Conservation (phyloP, 35 echinoderm and acorn worm species). For the Heliocidaris tuberculata region DNA sequence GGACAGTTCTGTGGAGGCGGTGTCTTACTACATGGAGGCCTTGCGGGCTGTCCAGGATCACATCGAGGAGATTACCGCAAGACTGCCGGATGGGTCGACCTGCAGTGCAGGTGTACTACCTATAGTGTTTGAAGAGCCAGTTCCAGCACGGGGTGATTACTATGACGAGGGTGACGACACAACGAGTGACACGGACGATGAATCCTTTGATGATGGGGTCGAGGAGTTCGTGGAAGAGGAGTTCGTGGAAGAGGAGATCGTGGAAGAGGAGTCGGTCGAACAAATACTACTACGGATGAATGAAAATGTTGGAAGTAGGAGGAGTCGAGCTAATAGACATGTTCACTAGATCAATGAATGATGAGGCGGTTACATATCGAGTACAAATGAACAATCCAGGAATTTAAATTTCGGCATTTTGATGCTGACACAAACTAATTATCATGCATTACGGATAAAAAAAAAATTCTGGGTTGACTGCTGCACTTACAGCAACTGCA, state of each 20-base stretch:
- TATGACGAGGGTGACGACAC: not conserved
- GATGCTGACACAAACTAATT: no score
- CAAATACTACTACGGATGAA: not conserved
- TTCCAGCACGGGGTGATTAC: not conserved
- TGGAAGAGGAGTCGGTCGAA: not conserved
- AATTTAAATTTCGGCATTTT: no score
- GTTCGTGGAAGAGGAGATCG: not conserved
- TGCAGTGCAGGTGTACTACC: not conserved
- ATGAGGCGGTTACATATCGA: not conserved
- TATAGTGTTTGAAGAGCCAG: not conserved
- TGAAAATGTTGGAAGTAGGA: not conserved
- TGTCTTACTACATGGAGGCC: not conserved
- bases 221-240: not conserved
- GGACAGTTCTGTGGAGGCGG: not conserved
- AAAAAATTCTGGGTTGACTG: no score
- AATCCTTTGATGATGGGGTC: not conserved
- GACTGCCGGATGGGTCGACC: not conserved
- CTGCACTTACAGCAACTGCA: no score
- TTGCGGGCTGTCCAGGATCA: not conserved
- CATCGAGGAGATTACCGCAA: not conserved
- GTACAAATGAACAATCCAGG: not conserved
- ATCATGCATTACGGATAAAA: no score
- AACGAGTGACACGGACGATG: not conserved
- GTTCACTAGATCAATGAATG: not conserved
- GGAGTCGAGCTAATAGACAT: not conserved